Percentiles rank a stretch among this genome's conserved stretches.
Conservation (phyloP, 1,140 invertebrate species). For the Triops longicaudatus region DNA sequence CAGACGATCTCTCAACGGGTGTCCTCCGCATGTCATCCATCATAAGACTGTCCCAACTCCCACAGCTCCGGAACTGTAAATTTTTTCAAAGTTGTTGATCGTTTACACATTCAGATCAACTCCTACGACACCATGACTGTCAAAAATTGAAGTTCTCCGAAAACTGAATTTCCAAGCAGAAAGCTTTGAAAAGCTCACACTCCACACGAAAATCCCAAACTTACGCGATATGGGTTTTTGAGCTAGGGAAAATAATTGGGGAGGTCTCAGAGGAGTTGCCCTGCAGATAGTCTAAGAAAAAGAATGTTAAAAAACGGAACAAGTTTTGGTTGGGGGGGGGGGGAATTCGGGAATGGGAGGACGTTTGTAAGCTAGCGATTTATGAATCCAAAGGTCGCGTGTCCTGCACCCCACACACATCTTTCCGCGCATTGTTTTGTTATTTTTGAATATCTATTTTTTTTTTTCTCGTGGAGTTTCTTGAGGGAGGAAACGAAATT, state of each 20-base stretch:
- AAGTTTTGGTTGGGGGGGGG: not conserved
- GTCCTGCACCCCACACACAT: not conserved
- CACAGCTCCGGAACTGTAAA: not conserved
- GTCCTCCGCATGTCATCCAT: not conserved
- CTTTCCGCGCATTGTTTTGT: not conserved
- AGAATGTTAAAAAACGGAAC: not conserved
- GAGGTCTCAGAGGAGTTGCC: not conserved
- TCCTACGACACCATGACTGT: not conserved
- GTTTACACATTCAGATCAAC: conserved; percentile 12
- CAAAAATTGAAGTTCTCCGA: not conserved
- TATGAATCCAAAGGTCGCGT: not conserved
- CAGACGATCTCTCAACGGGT: not conserved
- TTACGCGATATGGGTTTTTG: not conserved
- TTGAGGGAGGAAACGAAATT: not conserved
- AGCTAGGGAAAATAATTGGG: not conserved
- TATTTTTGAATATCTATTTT: not conserved
- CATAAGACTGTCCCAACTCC: not conserved
- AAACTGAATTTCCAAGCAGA: not conserved
- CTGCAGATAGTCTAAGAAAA: not conserved
- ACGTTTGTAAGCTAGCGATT: not conserved
- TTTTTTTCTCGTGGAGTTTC: not conserved
- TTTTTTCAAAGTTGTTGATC: not conserved
- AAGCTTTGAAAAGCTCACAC: not conserved
- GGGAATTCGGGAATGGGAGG: not conserved
- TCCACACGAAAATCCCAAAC: not conserved